A percentile compares a stretch with the other conserved stretches of the same genome.
These are phyloP conservation scores for Apis laboriosa DNA, from an alignment of 1,140 invertebrate genomes.

Conservation along the genomic window DNA sequence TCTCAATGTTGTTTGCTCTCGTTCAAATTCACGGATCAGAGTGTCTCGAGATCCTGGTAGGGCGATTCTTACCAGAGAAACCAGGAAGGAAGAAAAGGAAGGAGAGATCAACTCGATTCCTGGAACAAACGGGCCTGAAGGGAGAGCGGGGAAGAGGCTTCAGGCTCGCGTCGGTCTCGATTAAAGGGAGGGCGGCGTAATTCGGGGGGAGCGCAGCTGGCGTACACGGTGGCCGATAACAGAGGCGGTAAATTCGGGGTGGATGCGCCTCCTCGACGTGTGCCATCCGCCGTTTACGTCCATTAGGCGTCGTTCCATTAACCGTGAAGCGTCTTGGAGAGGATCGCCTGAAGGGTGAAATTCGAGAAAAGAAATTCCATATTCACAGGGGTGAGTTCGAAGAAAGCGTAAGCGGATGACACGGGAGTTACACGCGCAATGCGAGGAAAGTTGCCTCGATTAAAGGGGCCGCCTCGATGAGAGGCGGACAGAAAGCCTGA, in stretches of 20 bases:
- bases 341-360: background rate
- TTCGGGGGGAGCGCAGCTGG: slow-evolving; percentile 17
- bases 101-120: background rate
- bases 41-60: too few species aligned
- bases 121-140: background rate
- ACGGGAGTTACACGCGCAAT: slow-evolving; percentile 25
- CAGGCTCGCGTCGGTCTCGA: slow-evolving; percentile 19
- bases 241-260: slow-evolving; percentile 33
- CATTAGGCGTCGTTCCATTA: slow-evolving; percentile 29
- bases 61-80: too few species aligned
- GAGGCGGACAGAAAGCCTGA: slow-evolving; percentile 18
- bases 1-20: too few species aligned
- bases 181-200: slow-evolving; percentile 39
- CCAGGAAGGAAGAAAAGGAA: too few species aligned
- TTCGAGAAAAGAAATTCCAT: background rate
- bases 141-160: background rate
- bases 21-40: too few species aligned
- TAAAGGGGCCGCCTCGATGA: slow-evolving; percentile 27
- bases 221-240: slow-evolving; percentile 29
- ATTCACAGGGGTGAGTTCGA: background rate
- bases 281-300: slow-evolving; percentile 45
- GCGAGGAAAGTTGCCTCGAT: slow-evolving; percentile 36
- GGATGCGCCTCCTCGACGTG: slow-evolving; percentile 20
- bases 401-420: background rate
- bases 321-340: background rate